A percentile compares a stretch with the other conserved stretches of the same genome.
These are phyloP conservation scores for Picus viridis DNA, from an alignment of 2,797 vertebrate genomes.

Conservation along the genomic window DNA sequence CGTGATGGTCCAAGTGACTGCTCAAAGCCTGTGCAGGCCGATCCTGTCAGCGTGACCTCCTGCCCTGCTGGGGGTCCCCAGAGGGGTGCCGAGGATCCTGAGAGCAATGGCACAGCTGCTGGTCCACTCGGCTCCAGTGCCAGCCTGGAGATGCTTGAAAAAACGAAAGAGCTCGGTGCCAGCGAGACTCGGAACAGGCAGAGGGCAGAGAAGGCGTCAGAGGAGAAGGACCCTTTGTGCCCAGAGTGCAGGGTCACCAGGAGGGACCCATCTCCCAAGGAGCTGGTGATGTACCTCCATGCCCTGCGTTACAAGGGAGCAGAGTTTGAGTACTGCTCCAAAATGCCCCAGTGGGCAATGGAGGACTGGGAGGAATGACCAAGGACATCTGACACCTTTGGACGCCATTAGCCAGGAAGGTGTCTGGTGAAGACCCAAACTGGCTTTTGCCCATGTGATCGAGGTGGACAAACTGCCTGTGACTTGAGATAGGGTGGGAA, in stretches of 20 bases:
- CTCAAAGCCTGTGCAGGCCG: not conserved
- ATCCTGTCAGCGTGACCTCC: not conserved
- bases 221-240: conserved; percentile 86
- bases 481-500: not conserved
- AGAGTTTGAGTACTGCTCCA: conserved; percentile 92
- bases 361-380: conserved; percentile 87
- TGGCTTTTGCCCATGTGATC: not conserved
- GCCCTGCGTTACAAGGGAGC: conserved; percentile 93
- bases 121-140: not conserved
- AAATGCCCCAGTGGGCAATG: conserved; percentile 89
- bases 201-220: rapidly evolving
- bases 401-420: rapidly evolving
- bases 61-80: not conserved
- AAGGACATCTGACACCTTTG: rapidly evolving
- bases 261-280: conserved; percentile 88
- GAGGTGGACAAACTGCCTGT: not conserved
- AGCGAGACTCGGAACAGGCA: not conserved
- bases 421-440: not conserved
- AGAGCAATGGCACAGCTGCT: rapidly evolving
- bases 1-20: not conserved
- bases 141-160: not conserved
- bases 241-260: conserved; percentile 86
- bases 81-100: not conserved
- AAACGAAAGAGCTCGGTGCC: not conserved
- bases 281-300: conserved; percentile 96